These are phyloP conservation scores for Manduca sexta DNA, from an alignment of 1,140 invertebrate species.

Conservation along the genomic window DNA sequence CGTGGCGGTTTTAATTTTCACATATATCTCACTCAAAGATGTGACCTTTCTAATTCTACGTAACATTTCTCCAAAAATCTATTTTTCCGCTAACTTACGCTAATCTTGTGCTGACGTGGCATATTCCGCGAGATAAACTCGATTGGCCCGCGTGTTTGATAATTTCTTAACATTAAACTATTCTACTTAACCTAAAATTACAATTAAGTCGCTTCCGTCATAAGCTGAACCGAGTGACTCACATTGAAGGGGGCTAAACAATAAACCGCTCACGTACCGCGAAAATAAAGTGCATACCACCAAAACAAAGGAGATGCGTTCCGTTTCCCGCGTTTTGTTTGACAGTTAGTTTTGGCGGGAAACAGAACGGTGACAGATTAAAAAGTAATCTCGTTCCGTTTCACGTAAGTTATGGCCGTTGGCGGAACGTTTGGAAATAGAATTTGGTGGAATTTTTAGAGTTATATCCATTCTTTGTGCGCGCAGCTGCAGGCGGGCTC, in stretches of 20 bases:
- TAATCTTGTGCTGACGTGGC: conserved; percentile 47
- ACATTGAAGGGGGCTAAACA: conserved; percentile 16
- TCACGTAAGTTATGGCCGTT: not conserved
- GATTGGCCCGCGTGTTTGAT: conserved; percentile 57
- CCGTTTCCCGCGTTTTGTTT: conserved; percentile 12
- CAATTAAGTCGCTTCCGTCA: too few relatives aligned
- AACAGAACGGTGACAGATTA: conserved; percentile 5
- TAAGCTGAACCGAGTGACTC: conserved; percentile 26
- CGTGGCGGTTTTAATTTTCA: conserved; percentile 49
- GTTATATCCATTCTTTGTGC: conserved; percentile 46
- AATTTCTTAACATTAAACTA: conserved; percentile 26
- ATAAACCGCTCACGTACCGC: conserved; percentile 37
- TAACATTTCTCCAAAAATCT: conserved; percentile 70
- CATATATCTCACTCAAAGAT: conserved; percentile 59
- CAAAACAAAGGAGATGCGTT: conserved; percentile 34
- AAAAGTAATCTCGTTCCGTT: conserved; percentile 3
- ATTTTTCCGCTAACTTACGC: conserved; percentile 55
- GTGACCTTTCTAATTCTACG: conserved; percentile 51
- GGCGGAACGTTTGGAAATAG: not conserved
- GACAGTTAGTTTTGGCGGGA: conserved; percentile 8
- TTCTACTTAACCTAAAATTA: not conserved
- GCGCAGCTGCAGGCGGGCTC: conserved; percentile 45
- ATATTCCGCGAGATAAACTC: conserved; percentile 17
- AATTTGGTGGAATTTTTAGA: conserved; percentile 1
- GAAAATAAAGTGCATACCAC: conserved; percentile 43